Base-by-base conservation (phyloP, 2,797 vertebrate species). In the Acestrorhynchus altus region DNA sequence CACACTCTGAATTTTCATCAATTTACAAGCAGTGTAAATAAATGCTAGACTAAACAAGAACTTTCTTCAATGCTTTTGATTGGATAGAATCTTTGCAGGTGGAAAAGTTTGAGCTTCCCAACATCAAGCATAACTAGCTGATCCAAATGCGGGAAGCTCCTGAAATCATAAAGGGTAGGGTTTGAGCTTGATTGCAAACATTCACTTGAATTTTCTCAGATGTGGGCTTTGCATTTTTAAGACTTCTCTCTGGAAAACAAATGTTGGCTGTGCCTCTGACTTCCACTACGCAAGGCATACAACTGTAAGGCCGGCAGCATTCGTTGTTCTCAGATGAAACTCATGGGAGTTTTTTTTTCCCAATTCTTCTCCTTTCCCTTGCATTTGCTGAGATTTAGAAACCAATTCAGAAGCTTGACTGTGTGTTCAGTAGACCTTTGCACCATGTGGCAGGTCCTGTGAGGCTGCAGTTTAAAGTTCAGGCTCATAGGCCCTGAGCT, bases 401-500 rank as follows among this genome's bases (percentile, higher is more conserved):
- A 69, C 52, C 69, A 77, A 28, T 26, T 47, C 24, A 63, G 39
- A 56, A 76, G 24, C 31, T 63, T 20, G 13, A 47, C 15, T 28
- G 51, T 22, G 51, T 22, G 15, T 69, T 79, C 39, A 20, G 35
- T 31, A 54, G 22, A 76, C 52, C 61, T 70, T 9, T 40, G 10
- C 12, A 54, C 31, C 22, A 52, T 16, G 59, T 16, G 52, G 26
- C 49, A 64, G 16, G 7, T 74, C 35, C 39, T 20, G 22, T 20
- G 40, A 72, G 64, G 61, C 54, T 47, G 16, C n/a, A 66, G 59
- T 78, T 28, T 86, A 89, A 90, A 87, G 86, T 89, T 89, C 81
- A 87, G 81, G 72, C 69, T 31, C 72, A 13, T 79, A 87, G 80
- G 84, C 83, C 85, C 86, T 79, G 85, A 77, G 68, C 83, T 83